Percentiles rank a stretch among this genome's conserved stretches.
These are phyloP conservation scores for Meloidogyne exigua DNA, from an alignment of 1,140 invertebrate species.

Conservation along the genomic window DNA sequence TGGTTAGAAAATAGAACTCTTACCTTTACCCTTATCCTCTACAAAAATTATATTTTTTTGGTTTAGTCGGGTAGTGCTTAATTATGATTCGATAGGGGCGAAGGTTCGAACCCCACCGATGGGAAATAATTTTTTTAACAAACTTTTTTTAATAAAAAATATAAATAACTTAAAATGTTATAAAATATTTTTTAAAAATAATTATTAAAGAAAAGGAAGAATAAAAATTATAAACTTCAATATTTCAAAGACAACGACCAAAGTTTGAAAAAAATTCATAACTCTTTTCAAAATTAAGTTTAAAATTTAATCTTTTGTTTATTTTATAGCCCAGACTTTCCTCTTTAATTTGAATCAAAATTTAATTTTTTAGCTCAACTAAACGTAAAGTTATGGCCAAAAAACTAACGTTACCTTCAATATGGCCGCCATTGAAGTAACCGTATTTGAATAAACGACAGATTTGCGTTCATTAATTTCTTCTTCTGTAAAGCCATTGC, in stretches of 20 bases:
- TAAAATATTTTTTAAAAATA: background rate
- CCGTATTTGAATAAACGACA: slow-evolving; percentile 83
- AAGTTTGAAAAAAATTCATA: background rate
- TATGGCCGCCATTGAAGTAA: slow-evolving; percentile 83
- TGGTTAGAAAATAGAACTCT: background rate
- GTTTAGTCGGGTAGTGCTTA: background rate
- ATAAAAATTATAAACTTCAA: background rate
- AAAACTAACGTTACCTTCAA: slow-evolving; percentile 25
- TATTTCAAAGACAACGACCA: background rate
- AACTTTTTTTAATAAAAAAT: background rate
- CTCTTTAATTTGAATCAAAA: background rate
- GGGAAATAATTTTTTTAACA: background rate
- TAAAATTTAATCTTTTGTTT: slow-evolving; percentile 66
- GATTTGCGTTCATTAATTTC: slow-evolving; percentile 78
- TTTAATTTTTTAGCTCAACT: background rate
- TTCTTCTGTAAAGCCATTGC: slow-evolving; percentile 85
- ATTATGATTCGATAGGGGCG: background rate
- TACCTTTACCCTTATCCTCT: too few relatives aligned
- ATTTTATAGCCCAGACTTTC: slow-evolving; percentile 2
- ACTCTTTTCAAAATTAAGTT: background rate
- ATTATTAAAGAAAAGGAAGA: background rate
- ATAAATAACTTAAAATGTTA: background rate
- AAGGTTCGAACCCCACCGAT: background rate
- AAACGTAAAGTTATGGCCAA: background rate
- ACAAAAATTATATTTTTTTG: background rate